phyloP scores from a whole-genome alignment of 2,797 vertebrate species.

The Thalassophryne amazonica region DNA sequence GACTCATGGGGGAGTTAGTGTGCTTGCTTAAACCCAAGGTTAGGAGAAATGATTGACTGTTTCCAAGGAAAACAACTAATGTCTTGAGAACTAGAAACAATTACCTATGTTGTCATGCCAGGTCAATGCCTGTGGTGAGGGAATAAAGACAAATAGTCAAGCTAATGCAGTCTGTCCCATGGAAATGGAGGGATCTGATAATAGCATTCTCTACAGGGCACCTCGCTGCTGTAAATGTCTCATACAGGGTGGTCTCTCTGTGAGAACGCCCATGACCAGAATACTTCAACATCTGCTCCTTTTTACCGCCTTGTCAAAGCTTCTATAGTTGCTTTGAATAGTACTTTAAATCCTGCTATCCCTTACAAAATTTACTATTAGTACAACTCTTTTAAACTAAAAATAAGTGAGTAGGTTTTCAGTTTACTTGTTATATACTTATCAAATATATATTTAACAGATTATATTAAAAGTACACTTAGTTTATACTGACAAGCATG shows the following conservation, averaged over 20 bases:
- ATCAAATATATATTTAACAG: too few relatives aligned
- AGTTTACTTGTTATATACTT: too few relatives aligned
- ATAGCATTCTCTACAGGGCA: slow-evolving; percentile 51
- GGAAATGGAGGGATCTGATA: slow-evolving; percentile 67
- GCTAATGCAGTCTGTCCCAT: slow-evolving; percentile 68
- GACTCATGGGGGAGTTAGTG: slow-evolving; percentile 46
- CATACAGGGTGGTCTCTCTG: slow-evolving; percentile 64
- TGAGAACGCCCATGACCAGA: slow-evolving; percentile 45
- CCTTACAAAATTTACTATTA: too few relatives aligned
- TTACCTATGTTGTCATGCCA: slow-evolving; percentile 72
- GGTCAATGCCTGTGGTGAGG: slow-evolving; percentile 67
- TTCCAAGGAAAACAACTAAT: slow-evolving; percentile 73
- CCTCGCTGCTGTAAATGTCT: slow-evolving; percentile 68
- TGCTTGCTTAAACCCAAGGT: slow-evolving; percentile 48
- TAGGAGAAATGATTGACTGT: slow-evolving; percentile 60
- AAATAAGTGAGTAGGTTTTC: too few relatives aligned
- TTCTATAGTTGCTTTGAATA: slow-evolving; percentile 5
- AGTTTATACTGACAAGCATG: too few relatives aligned
- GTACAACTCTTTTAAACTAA: too few relatives aligned
- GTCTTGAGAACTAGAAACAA: slow-evolving; percentile 70
- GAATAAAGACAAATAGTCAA: slow-evolving; percentile 64
- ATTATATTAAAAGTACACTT: too few relatives aligned
- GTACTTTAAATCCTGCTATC: not conserved
- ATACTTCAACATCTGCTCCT: slow-evolving; percentile 50
- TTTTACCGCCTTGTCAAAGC: slow-evolving; percentile 21